Percentiles rank a stretch among this genome's conserved stretches.
phyloP scores from a whole-genome alignment of 2,888 invertebrate species.

The Nineta flava region DNA sequence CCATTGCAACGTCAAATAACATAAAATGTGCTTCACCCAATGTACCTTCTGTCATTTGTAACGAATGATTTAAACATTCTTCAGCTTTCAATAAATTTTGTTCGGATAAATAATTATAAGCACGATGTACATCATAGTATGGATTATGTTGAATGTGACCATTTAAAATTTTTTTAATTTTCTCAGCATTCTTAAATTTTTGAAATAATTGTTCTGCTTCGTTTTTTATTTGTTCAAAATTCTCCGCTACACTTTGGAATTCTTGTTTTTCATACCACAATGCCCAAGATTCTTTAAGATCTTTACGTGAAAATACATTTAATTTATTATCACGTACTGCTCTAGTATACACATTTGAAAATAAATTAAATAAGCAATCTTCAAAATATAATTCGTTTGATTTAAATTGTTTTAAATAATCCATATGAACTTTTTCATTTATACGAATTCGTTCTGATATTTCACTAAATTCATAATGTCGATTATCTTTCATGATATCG shows the following conservation, averaged over 20 bases:
- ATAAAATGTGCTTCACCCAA: not conserved
- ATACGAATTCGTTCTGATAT: not conserved
- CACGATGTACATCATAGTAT: not conserved
- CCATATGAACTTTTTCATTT: not conserved
- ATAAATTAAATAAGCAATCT: not conserved
- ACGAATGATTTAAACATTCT: not conserved
- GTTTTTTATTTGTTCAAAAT: not conserved
- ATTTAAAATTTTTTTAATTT: not conserved
- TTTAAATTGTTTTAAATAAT: not conserved
- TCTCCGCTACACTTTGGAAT: not conserved
- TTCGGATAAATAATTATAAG: not conserved
- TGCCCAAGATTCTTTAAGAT: not conserved
- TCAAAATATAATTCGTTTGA: not conserved
- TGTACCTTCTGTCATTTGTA: not conserved
- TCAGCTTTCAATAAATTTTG: not conserved
- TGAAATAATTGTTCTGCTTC: not conserved
- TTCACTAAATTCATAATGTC: not conserved
- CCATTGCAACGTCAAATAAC: not conserved
- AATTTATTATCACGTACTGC: not conserved
- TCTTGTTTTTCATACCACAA: not conserved
- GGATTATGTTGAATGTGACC: not conserved
- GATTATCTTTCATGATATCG: not conserved
- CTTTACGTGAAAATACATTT: not conserved
- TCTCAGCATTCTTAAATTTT: not conserved
- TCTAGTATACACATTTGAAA: not conserved